Base-by-base conservation (phyloP, 2,888 invertebrate genomes). In the Rhorus exstirpatorius region DNA sequence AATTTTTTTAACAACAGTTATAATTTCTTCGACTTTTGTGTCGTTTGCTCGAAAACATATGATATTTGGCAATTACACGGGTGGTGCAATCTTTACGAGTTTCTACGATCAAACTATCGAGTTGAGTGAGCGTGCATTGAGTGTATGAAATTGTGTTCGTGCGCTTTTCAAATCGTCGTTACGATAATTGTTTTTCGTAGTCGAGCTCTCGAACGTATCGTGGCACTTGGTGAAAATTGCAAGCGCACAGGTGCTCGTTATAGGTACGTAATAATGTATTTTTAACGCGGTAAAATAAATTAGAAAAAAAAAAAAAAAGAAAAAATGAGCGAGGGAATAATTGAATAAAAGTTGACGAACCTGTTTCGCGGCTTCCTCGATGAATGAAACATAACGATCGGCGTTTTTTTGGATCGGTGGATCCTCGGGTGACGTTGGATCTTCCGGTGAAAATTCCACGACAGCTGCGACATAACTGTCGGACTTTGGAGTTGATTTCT, bases 381-480 rank as follows among this genome's bases (percentile, higher is more conserved):
- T 88, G 10, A 86, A 84, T 2, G 79, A 8, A 4, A 85, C 55
- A 49, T 89, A 90, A 21, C 55, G 68, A 0, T 79, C 17, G 7
- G 85, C 46, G 38, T 89, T 89, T 21, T 1, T 31, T 58, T 1
- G 46, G 24, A 79, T 61, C 51, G 83, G 88, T 55, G 8, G 21
- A 41, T 51, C 7, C 6, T 77, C 79, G 24, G 14, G 31, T 26
- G 74, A 84, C n/a, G 12, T 81, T 65, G 31, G 19, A 24, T n/a
- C 31, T 74, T 65, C 60, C n/a, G 86, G 83, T 12, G 81, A 35
- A 79, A 85, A 91, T 72, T 91, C 90, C 4, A 90, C 90, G 1
- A 91, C 91, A 0, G 89, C 90, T 2, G 86, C 91, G 14, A 76
- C 67, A 61, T 91, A 91, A 21, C 70, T 87, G n/a, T 70, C 1